phyloP scores from a whole-genome alignment of 2,113 vertebrate genomes.

The Circaetus cinerascens region DNA sequence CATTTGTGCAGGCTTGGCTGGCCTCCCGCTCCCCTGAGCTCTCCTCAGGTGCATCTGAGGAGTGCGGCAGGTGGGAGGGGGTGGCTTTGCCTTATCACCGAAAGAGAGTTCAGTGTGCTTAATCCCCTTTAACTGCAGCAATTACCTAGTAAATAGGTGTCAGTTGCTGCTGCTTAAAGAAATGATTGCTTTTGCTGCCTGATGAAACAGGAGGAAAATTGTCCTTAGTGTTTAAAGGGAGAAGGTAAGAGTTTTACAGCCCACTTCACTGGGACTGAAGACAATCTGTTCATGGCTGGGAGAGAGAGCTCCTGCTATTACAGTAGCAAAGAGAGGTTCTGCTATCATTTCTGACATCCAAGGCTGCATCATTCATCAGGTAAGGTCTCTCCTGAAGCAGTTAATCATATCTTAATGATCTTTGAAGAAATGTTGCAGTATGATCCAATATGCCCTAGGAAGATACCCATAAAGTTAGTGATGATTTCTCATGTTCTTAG shows the following conservation, averaged over 20 bases:
- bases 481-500: not conserved
- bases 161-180: constrained; percentile 12
- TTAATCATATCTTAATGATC: not conserved
- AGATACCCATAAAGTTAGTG: not conserved
- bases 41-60: not conserved
- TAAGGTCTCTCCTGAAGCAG: not conserved
- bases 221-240: not conserved
- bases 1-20: fast-evolving
- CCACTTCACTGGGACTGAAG: fast-evolving
- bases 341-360: not conserved
- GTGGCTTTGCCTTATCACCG: not conserved
- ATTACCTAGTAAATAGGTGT: constrained; percentile 27
- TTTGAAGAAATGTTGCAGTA: not conserved
- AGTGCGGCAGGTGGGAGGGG: not conserved
- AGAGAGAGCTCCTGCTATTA: not conserved
- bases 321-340: not conserved
- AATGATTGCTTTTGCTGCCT: not conserved
- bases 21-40: fast-evolving
- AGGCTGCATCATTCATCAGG: not conserved
- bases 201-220: not conserved
- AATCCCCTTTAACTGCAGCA: constrained; percentile 11
- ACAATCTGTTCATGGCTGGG: not conserved
- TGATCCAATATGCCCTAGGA: not conserved
- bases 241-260: not conserved
- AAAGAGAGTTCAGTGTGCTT: not conserved